Base-by-base conservation (phyloP, 2,797 vertebrate genomes). In the Tadarida brasiliensis region DNA sequence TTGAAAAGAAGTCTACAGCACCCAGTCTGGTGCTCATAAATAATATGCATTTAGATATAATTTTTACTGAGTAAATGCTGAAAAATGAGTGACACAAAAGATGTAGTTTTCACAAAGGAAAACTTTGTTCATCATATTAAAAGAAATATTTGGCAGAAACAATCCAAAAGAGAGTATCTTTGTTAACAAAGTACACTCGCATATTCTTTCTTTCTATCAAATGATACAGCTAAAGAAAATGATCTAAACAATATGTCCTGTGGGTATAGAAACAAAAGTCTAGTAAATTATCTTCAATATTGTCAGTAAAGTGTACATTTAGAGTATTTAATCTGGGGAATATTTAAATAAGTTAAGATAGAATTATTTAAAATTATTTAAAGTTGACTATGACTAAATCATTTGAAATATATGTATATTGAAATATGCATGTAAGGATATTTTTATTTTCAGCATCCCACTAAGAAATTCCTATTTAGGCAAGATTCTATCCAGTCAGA, bases 91-190 rank as follows among this genome's bases (percentile, higher is more conserved):
- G 30, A 12, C 7, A 83, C 59, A 63, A 80, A 94, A 14, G 57
- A 9, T 11, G 22, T 57, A 33, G 35, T 26, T 89, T 63, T 47
- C 7, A 20, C 56, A 47, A 76, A 94, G 51, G 11, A 80, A 78
- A 83, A 35, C 1, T 76, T 89, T 89, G 11, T 10, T 67, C 8
- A 63, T 11, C 20, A 10, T 86, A 33, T 39, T 87, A 26, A 90
- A 91, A 86, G 9, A 84, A 61, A 49, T 44, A 76, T 65, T 35
- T 87, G 39, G 16, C 19, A 96, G n/a, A 10, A 87, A 90, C 87
- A 76, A 44, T 82, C 4, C 30, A 76, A 70, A 86, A 49, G 5
- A 19, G 30, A 63, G 39, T 85, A 35, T 57, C 16, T 82, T 82
- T 84, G 47, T 77, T 92, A 89, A 54, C 20, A 94, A 39, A 94